Evolutionary conservation across 2,888 invertebrate species (phyloP), one percentile per base, ranked within the genome.

Genomic region (Ectemnius cavifrons): DNA sequence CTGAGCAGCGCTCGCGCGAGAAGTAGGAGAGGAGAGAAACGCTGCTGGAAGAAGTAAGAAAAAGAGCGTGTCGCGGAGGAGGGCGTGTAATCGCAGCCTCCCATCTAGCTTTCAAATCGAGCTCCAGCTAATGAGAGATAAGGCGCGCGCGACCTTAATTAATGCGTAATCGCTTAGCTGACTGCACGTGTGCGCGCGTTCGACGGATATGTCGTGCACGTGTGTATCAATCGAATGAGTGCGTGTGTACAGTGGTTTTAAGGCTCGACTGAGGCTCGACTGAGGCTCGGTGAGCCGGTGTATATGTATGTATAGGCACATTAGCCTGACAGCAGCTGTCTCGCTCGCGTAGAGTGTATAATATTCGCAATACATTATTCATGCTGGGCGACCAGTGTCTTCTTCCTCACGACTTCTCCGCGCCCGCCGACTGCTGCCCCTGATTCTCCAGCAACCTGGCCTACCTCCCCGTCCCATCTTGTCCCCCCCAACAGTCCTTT

Each of bases 301-400:
- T 37, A 37, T 8, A 37, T 37, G 37, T 37, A 11, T 37, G 6
- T 37, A 37, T 0, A 37, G 37, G 37, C 37, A 11, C 37, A 37
- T 8, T 16, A 52, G 71, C 72, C 71, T 81, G 82, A 82, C 84
- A 82, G 81, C 82, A 81, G 78, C 68, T 73, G 78, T 78, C 77
- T 75, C 75, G 67, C 56, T 14, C 52, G 14, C 67, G 58, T 3
- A 23, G 58, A 37, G 37, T 37, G 23, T 77, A 74, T 71, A 70
- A 72, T 73, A 67, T 69, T 71, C 73, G 46, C 79, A 78, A 73
- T 84, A 79, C 81, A 84, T 84, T 82, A 82, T 80, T 82, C 84
- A 84, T 84, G 80, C 71, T 66, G 63, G 66, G 72, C 66, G 56
- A 64, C 47, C 77, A 72, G 78, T 78, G n/a, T 49, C 52, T 70